Percentiles rank a stretch among this genome's conserved stretches.
phyloP scores from a whole-genome alignment of 2,113 vertebrate genomes.

The Mixornis gularis region DNA sequence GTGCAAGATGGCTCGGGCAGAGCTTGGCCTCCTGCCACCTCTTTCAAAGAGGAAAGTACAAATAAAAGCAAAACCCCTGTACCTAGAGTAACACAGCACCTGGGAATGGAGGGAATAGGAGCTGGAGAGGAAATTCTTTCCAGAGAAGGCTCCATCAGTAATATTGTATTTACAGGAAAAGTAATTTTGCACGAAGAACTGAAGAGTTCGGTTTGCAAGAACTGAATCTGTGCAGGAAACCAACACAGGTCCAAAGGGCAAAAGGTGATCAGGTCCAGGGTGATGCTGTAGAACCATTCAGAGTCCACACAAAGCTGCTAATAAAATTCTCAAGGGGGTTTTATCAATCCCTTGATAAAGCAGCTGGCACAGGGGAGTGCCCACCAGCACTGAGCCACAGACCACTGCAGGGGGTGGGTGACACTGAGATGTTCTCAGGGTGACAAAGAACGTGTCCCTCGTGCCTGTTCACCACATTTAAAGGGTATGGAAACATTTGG shows the following conservation, averaged over 20 bases:
- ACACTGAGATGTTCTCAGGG: neutral
- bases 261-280: neutral
- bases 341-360: neutral
- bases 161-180: neutral
- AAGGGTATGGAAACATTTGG: neutral
- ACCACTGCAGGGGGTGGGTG: neutral
- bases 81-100: no score
- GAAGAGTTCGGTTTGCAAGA: neutral
- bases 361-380: neutral
- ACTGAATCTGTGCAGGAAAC: neutral
- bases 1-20: neutral
- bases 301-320: neutral
- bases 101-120: neutral
- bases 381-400: neutral
- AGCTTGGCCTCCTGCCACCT: neutral
- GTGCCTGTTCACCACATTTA: neutral
- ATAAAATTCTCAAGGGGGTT: neutral
- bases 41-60: neutral
- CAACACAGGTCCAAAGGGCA: neutral
- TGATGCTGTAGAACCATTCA: neutral
- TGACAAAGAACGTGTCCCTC: neutral
- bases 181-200: neutral
- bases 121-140: neutral
- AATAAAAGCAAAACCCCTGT: neutral
- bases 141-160: neutral